These are phyloP conservation scores for Caenorhabditis becei DNA, from an alignment of 2,888 invertebrate species.

Conservation along the genomic window DNA sequence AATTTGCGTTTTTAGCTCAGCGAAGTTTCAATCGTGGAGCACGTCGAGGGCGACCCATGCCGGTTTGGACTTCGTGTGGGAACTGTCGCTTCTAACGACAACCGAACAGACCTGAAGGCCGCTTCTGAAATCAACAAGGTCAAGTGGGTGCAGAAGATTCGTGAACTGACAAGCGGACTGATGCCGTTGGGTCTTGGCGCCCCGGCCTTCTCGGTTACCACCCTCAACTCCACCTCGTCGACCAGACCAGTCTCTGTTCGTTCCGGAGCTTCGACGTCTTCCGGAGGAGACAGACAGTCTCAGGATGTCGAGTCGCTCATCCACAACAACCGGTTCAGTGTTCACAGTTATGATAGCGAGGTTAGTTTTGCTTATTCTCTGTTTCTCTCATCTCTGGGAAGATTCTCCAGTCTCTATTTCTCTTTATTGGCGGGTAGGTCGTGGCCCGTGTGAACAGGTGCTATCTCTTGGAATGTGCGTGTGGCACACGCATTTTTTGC, in stretches of 20 bases:
- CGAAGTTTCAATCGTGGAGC: slow-evolving; percentile 78
- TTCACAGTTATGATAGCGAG: slow-evolving; percentile 70
- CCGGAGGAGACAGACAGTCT: slow-evolving; percentile 63
- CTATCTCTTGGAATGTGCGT: slow-evolving; percentile 13
- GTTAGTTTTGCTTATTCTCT: slow-evolving; percentile 31
- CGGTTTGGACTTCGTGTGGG: slow-evolving; percentile 78
- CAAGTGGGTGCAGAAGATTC: slow-evolving; percentile 76
- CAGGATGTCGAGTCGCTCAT: slow-evolving; percentile 65
- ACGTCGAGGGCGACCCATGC: slow-evolving; percentile 75
- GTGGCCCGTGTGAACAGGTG: slow-evolving; percentile 43
- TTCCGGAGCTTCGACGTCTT: slow-evolving; percentile 63
- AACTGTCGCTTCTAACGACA: slow-evolving; percentile 73
- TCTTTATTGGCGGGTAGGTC: slow-evolving; percentile 35
- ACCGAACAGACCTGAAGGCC: slow-evolving; percentile 75
- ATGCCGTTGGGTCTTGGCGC: slow-evolving; percentile 49
- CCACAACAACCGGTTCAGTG: slow-evolving; percentile 62
- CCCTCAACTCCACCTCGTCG: slow-evolving; percentile 31
- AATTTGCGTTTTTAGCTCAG: slow-evolving; percentile 66
- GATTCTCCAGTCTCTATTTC: too few species aligned
- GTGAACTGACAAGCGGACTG: slow-evolving; percentile 71
- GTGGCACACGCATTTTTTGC: slow-evolving; percentile 24
- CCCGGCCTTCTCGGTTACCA: slow-evolving; percentile 29
- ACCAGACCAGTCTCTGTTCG: slow-evolving; percentile 55
- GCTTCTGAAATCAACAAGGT: slow-evolving; percentile 68
- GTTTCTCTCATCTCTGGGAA: slow-evolving; percentile 11